A percentile compares a stretch with the other conserved stretches of the same genome.
phyloP scores from a whole-genome alignment of 2,113 vertebrate genomes.

The Conger conger region DNA sequence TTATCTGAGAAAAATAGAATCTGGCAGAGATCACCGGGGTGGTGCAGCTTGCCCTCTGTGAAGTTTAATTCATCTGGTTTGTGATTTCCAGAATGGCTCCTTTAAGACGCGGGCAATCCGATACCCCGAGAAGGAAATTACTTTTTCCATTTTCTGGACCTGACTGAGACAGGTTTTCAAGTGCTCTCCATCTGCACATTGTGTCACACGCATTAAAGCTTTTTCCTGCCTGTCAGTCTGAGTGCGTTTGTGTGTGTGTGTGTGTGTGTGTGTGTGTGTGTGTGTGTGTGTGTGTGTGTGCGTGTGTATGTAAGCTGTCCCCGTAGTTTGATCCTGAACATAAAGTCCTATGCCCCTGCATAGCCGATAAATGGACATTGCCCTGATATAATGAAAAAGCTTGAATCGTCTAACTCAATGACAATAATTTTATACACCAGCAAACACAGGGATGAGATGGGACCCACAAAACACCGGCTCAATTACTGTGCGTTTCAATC shows the following conservation, averaged over 20 bases:
- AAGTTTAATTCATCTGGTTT: constrained; percentile 24
- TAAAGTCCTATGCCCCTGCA: background rate
- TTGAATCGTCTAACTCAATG: constrained; percentile 22
- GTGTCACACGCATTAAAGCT: constrained; percentile 17
- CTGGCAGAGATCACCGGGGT: background rate
- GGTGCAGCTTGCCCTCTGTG: background rate
- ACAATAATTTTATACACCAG: constrained; percentile 27
- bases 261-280: constrained; percentile 8
- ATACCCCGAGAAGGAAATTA: constrained; percentile 38
- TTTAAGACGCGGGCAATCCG: constrained; percentile 18
- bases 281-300: background rate
- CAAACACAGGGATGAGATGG: constrained; percentile 4
- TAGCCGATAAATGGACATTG: constrained; percentile 13
- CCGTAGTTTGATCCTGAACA: constrained; percentile 10
- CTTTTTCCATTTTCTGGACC: constrained; percentile 38
- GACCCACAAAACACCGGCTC: background rate
- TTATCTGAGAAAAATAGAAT: constrained; percentile 10
- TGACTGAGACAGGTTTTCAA: constrained; percentile 29
- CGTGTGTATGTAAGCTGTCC: background rate
- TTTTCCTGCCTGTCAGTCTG: background rate
- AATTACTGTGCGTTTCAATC: constrained; percentile 28
- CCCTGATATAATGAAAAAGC: constrained; percentile 28
- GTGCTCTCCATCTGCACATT: constrained; percentile 5
- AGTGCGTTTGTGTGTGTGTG: constrained; percentile 4
- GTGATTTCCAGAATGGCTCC: constrained; percentile 23